A percentile compares a stretch with the other conserved stretches of the same genome.
Evolutionary conservation across 2,888 invertebrate genomes (phyloP).

Genomic region (Latrodectus elegans): DNA sequence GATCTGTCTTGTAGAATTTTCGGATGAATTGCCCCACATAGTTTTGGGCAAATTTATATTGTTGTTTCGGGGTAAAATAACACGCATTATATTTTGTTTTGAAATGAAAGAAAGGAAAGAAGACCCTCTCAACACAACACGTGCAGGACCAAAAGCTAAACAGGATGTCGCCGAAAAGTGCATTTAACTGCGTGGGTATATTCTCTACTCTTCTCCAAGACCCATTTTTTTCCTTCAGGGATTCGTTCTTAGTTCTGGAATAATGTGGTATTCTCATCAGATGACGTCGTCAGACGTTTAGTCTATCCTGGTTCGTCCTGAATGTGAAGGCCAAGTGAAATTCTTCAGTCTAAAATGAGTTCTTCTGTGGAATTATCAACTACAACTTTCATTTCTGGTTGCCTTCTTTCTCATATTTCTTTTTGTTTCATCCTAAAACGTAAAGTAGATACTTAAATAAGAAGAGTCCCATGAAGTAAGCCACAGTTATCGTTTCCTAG

Average conservation of each 20-base stretch:
- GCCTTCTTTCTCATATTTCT: no score
- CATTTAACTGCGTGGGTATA: slow-evolving; percentile 51
- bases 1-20: no score
- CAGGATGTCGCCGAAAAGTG: slow-evolving; percentile 59
- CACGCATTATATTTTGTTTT: no score
- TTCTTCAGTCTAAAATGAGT: neutral
- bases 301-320: slow-evolving; percentile 16
- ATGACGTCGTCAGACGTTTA: slow-evolving; percentile 44
- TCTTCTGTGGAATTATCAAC: no score
- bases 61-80: no score
- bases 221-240: neutral
- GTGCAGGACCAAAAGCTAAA: slow-evolving; percentile 26
- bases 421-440: no score
- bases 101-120: neutral
- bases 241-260: slow-evolving; percentile 12
- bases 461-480: no score
- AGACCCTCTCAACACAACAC: slow-evolving; percentile 12
- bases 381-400: no score
- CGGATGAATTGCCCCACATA: no score
- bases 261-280: slow-evolving; percentile 40
- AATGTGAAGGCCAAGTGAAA: neutral
- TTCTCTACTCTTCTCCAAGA: slow-evolving; percentile 10
- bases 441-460: no score
- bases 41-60: no score
- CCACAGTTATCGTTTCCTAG: no score